Evolutionary conservation across 2,797 vertebrate genomes (phyloP), one percentile per base, ranked within the genome.

Genomic region (Aeoliscus strigatus): DNA sequence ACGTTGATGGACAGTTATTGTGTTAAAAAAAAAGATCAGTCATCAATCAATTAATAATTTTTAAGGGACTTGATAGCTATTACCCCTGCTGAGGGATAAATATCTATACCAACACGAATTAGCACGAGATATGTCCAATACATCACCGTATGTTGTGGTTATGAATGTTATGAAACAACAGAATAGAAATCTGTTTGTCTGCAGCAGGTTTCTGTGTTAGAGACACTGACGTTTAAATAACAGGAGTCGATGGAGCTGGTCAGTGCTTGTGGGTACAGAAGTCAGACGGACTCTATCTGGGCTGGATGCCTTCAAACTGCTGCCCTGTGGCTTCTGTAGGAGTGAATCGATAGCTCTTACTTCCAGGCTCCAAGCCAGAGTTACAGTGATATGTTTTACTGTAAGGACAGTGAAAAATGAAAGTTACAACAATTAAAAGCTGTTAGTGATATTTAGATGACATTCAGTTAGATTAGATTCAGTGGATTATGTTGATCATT

Each of bases 241-340:
- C 33, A 70, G 47, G 32, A 70, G 70, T 64, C 61, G 64, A 76
- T 75, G 60, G 29, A 73, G 43, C 45, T 50, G 60, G 66, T 73
- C 52, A 67, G 51, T 33, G 14, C 70, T 76, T 61, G 47, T 56
- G 53, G 42, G 57, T 39, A 31, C 25, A 59, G 61, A 58, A 47
- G 41, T 45, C 45, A 49, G 54, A 29, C n/a, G 6, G 44, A 63
- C 66, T 54, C 56, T 74, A 60, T 69, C 45, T 37, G 67, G 58
- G 65, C 65, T 75, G 42, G 33, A 69, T 55, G 59, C 51, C 52
- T 65, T 79, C 52, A 75, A 75, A 77, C 60, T 30, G 66, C 58
- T 59, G 54, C 75, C 71, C 42, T 61, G 64, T 54, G 70, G 45
- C 54, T 49, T 45, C 31, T 39, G 48, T 12, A 2, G 39, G 39